Conservation (phyloP, 2,797 vertebrate species). For the Sebastiscus albofasciatus region DNA sequence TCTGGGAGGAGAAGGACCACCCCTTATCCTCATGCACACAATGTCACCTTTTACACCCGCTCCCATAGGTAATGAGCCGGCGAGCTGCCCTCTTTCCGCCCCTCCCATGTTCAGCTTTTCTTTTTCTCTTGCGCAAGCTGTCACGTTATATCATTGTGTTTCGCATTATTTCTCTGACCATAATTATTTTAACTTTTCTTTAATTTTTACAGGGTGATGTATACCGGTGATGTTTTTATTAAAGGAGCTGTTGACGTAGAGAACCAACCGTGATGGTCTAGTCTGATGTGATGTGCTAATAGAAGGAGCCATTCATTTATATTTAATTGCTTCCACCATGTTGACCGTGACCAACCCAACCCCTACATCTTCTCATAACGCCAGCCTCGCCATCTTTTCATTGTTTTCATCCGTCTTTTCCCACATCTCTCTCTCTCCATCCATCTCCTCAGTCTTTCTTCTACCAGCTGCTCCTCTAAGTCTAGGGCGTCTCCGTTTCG, state of each 20-base stretch:
- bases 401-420: conserved; percentile 43
- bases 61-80: conserved; percentile 72
- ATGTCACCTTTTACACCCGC: conserved; percentile 74
- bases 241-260: neutral
- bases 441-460: conserved; percentile 58
- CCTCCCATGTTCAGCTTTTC: neutral
- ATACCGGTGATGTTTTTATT: neutral
- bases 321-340: conserved; percentile 2
- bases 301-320: neutral
- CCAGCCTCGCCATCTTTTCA: conserved; percentile 39
- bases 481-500: conserved; percentile 63
- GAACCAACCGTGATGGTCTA: neutral
- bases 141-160: neutral
- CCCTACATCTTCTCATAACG: conserved; percentile 8
- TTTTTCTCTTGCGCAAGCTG: neutral
- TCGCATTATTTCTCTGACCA: neutral
- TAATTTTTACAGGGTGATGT: neutral
- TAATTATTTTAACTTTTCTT: neutral
- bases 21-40: conserved; percentile 72
- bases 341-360: conserved; percentile 9
- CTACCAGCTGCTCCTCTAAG: conserved; percentile 71
- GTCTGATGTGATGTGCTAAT: neutral
- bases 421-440: conserved; percentile 54
- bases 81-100: conserved; percentile 24
- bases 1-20: conserved; percentile 74